Conservation (phyloP, 1,140 invertebrate genomes). For the Drosophila repleta region DNA sequence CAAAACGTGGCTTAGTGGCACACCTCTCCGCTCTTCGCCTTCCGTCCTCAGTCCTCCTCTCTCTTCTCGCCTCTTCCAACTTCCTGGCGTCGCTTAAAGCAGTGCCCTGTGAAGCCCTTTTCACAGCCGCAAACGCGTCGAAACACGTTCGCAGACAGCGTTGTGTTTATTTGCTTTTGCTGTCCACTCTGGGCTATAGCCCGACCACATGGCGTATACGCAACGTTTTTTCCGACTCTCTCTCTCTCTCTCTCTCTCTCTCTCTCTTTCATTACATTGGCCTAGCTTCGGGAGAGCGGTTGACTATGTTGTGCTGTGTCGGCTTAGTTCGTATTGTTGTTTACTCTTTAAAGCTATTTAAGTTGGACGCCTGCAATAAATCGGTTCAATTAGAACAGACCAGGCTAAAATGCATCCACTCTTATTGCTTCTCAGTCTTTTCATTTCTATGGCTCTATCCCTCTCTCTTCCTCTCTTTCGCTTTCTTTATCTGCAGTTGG, state of each 20-base stretch:
- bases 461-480: neutral
- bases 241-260: conserved; percentile 7
- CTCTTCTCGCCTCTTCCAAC: neutral
- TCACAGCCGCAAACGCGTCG: conserved; percentile 39
- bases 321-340: conserved; percentile 54
- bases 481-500: conserved; percentile 1
- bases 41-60: neutral
- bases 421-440: neutral
- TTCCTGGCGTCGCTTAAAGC: conserved; percentile 33
- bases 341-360: conserved; percentile 68
- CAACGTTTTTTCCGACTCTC: conserved; percentile 28
- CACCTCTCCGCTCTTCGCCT: neutral
- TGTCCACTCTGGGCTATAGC: conserved; percentile 42
- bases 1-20: conserved; percentile 61
- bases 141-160: conserved; percentile 57
- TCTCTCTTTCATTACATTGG: conserved; percentile 34
- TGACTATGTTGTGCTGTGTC: conserved; percentile 24
- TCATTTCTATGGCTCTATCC: neutral
- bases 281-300: conserved; percentile 40
- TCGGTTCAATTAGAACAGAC: conserved; percentile 52
- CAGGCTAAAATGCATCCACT: conserved; percentile 6
- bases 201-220: conserved; percentile 61
- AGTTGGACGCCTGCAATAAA: conserved; percentile 24
- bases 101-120: conserved; percentile 21
- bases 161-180: conserved; percentile 74